Percentiles rank a stretch among this genome's conserved stretches.
Evolutionary conservation across 2,888 invertebrate genomes (phyloP).

Genomic region (Temnothorax unifasciatus): DNA sequence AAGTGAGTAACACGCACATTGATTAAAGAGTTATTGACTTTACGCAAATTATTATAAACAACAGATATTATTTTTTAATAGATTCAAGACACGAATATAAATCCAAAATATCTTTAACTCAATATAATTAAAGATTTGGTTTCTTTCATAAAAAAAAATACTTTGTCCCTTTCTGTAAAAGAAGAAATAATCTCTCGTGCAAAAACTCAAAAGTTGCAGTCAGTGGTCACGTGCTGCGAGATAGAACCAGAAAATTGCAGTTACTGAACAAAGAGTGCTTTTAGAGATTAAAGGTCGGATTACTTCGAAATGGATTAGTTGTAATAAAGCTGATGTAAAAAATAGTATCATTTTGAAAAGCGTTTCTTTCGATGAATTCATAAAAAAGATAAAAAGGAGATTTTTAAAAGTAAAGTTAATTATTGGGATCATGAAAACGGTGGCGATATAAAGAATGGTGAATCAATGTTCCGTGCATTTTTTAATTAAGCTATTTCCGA

Average conservation of each 20-base stretch:
- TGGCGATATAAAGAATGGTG: conserved; percentile 41
- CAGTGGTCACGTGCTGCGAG: conserved; percentile 10
- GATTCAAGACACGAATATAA: background rate
- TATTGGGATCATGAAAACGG: conserved; percentile 25
- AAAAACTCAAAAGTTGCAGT: conserved; percentile 29
- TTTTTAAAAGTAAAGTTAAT: conserved; percentile 53
- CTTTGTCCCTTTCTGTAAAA: background rate
- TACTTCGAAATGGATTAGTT: conserved; percentile 63
- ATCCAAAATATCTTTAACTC: background rate
- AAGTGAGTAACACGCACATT: background rate
- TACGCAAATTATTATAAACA: background rate
- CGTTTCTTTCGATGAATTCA: background rate
- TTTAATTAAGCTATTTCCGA: background rate
- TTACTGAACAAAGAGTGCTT: conserved; percentile 26
- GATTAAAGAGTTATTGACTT: background rate
- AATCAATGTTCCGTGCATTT: background rate
- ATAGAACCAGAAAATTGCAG: conserved; percentile 51
- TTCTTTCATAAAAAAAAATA: background rate
- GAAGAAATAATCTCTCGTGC: conserved; percentile 3
- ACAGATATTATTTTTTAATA: conserved; percentile 2
- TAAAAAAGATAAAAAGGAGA: background rate
- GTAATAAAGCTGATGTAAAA: conserved; percentile 64
- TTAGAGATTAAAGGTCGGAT: conserved; percentile 58
- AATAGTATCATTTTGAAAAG: conserved; percentile 37
- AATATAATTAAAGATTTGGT: background rate